Conservation (phyloP, 2,797 vertebrate genomes). For the Danio aesculapii region DNA sequence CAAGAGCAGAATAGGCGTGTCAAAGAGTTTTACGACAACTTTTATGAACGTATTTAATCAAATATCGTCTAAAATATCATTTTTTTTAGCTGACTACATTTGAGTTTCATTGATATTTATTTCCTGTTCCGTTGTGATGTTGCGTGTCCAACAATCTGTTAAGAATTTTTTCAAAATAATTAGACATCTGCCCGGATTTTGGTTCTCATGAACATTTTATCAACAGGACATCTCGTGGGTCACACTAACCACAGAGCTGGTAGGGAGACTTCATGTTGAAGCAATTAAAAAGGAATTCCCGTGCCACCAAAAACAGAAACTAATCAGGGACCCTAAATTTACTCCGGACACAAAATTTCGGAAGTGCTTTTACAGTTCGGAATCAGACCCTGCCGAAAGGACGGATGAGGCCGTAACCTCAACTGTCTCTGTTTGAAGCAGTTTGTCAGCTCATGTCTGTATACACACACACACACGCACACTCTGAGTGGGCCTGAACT, state of each 20-base stretch:
- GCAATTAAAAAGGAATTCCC: constrained; percentile 55
- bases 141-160: constrained; percentile 12
- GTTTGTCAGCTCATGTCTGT: constrained; percentile 71
- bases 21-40: no score
- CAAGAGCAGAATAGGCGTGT: no score
- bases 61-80: not conserved
- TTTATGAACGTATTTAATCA: no score
- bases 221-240: constrained; percentile 47
- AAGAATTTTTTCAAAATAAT: not conserved
- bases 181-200: constrained; percentile 33
- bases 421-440: constrained; percentile 68
- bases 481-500: constrained; percentile 61
- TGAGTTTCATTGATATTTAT: not conserved
- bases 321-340: constrained; percentile 66
- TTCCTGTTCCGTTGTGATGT: not conserved
- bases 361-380: constrained; percentile 50
- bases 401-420: constrained; percentile 58
- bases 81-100: not conserved
- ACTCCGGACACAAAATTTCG: constrained; percentile 49
- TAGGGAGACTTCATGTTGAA: constrained; percentile 52
- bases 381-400: constrained; percentile 46
- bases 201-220: constrained; percentile 48
- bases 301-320: constrained; percentile 68
- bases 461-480: constrained; percentile 46
- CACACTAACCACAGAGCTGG: constrained; percentile 54